Evolutionary conservation across 1,140 invertebrate genomes (phyloP).

Genomic region (Drosophila aff.): DNA sequence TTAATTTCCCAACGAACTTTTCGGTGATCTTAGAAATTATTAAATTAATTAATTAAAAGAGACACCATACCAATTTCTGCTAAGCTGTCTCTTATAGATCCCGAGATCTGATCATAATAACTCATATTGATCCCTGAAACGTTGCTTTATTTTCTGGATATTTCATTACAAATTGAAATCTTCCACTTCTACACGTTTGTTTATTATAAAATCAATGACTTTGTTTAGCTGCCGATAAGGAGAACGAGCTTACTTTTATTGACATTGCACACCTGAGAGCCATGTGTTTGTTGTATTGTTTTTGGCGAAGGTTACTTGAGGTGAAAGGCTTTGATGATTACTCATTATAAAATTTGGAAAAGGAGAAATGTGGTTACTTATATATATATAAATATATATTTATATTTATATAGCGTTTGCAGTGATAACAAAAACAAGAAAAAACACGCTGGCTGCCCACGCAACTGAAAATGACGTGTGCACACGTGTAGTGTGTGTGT

Average conservation of each 20-base stretch:
- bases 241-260: not conserved
- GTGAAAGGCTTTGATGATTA: slow-evolving; percentile 21
- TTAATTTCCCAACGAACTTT: too few relatives aligned
- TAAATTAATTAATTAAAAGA: too few relatives aligned
- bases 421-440: not conserved
- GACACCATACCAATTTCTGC: not conserved
- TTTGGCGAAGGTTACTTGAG: slow-evolving; percentile 14
- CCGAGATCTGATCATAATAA: not conserved
- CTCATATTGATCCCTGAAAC: not conserved
- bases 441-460: slow-evolving; percentile 3
- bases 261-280: not conserved
- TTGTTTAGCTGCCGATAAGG: not conserved
- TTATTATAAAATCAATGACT: slow-evolving; percentile 1
- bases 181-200: too few relatives aligned
- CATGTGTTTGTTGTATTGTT: not conserved
- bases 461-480: slow-evolving; percentile 16
- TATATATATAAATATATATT: not conserved
- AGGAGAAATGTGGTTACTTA: not conserved
- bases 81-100: too few relatives aligned
- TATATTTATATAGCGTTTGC: too few relatives aligned
- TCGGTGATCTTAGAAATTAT: too few relatives aligned
- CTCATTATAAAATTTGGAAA: not conserved
- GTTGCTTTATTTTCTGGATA: not conserved
- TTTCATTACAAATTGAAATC: not conserved
- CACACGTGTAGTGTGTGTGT: slow-evolving; percentile 11